phyloP scores from a whole-genome alignment of 2,113 vertebrate genomes.

The Reinhardtius hippoglossoides region DNA sequence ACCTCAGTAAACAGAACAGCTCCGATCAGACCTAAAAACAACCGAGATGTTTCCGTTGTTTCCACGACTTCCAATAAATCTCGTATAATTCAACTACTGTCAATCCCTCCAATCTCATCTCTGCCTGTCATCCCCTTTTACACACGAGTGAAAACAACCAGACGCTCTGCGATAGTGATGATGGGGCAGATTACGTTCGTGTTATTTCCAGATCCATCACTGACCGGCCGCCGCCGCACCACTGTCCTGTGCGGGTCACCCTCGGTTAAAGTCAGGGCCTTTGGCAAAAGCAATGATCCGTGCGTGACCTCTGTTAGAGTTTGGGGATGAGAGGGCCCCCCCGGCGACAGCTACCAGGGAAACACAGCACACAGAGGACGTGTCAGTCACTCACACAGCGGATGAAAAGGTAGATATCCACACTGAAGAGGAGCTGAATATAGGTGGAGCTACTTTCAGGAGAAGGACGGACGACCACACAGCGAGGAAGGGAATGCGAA shows the following conservation, averaged over 20 bases:
- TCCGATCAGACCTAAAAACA: not conserved
- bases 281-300: slow-evolving; percentile 73
- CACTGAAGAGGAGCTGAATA: not conserved
- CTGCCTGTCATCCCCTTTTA: not conserved
- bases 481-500: no score
- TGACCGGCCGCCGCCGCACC: slow-evolving; percentile 28
- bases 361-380: slow-evolving; percentile 47
- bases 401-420: slow-evolving; percentile 55
- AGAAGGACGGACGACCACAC: slow-evolving; percentile 48
- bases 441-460: slow-evolving; percentile 22
- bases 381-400: slow-evolving; percentile 54
- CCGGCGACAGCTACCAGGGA: slow-evolving; percentile 67
- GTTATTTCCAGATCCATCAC: slow-evolving; percentile 51
- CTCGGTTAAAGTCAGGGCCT: slow-evolving; percentile 63
- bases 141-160: slow-evolving; percentile 17
- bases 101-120: not conserved
- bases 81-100: not conserved
- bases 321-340: slow-evolving; percentile 65
- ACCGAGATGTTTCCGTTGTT: not conserved
- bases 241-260: slow-evolving; percentile 49
- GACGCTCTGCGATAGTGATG: not conserved
- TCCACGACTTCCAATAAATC: not conserved
- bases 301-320: slow-evolving; percentile 70
- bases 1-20: not conserved
- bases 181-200: slow-evolving; percentile 35